Evolutionary conservation across 2,888 invertebrate species (phyloP).

Genomic region (Thymelicus lineola): DNA sequence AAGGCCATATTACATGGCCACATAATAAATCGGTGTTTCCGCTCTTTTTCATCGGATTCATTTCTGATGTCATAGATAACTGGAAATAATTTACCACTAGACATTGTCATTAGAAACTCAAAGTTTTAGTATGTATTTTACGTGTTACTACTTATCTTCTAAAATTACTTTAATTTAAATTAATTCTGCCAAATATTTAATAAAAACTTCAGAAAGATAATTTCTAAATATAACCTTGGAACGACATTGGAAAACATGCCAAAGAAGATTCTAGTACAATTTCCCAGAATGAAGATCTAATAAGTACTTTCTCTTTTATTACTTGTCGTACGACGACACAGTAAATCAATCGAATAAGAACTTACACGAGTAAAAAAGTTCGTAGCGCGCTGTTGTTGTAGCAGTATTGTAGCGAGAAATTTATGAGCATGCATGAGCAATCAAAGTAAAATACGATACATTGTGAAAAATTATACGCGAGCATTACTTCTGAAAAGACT

Average conservation of each 20-base stretch:
- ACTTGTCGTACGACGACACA: not conserved
- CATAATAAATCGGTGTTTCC: too few relatives aligned
- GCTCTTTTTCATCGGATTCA: too few relatives aligned
- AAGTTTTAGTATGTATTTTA: too few relatives aligned
- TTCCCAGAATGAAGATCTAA: not conserved
- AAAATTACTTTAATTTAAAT: too few relatives aligned
- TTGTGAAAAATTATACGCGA: not conserved
- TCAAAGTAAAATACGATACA: constrained; percentile 25
- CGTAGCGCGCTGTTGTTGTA: not conserved
- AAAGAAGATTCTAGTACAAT: not conserved
- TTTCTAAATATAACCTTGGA: not conserved
- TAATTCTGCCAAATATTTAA: too few relatives aligned
- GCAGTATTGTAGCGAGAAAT: constrained; percentile 4
- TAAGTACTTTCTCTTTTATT: not conserved
- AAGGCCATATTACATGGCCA: too few relatives aligned
- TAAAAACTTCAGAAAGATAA: not conserved
- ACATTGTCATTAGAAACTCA: too few relatives aligned
- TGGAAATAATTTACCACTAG: too few relatives aligned
- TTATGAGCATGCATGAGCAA: constrained; percentile 3
- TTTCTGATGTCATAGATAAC: too few relatives aligned
- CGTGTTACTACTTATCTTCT: too few relatives aligned
- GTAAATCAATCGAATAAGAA: constrained; percentile 5
- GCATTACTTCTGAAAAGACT: not conserved
- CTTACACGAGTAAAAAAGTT: constrained; percentile 2
- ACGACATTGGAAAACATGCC: not conserved